Percentiles rank a stretch among this genome's conserved stretches.
phyloP scores from a whole-genome alignment of 1,140 invertebrate genomes.

The Drosophila sproati region DNA sequence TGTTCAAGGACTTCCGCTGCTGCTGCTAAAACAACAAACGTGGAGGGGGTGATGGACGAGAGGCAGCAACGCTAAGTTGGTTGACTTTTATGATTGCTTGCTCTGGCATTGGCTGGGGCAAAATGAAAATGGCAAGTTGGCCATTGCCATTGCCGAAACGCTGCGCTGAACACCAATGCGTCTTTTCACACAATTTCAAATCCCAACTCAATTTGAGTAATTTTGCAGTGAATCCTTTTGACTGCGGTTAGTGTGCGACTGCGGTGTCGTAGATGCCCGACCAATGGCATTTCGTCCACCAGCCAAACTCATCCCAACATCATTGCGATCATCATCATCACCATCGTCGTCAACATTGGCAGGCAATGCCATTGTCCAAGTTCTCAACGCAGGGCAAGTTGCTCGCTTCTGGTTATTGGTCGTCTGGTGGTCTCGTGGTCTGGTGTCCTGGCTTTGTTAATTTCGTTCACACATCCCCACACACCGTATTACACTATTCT shows the following conservation, averaged over 20 bases:
- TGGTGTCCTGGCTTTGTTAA: slow-evolving; percentile 69
- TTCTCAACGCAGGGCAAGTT: slow-evolving; percentile 61
- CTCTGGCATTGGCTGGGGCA: slow-evolving; percentile 35
- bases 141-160: background rate
- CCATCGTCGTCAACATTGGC: slow-evolving; percentile 1
- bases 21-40: slow-evolving; percentile 38
- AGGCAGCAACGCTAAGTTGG: slow-evolving; percentile 39
- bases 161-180: slow-evolving; percentile 50
- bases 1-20: slow-evolving; percentile 41
- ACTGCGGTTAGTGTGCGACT: slow-evolving; percentile 48
- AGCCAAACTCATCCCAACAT: slow-evolving; percentile 9
- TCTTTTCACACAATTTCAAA: slow-evolving; percentile 81
- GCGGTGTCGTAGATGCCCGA: background rate
- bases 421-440: slow-evolving; percentile 62
- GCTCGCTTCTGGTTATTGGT: slow-evolving; percentile 78
- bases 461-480: slow-evolving; percentile 60
- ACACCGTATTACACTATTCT: slow-evolving; percentile 37
- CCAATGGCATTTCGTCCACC: slow-evolving; percentile 12
- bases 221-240: slow-evolving; percentile 79
- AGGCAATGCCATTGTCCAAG: slow-evolving; percentile 62
- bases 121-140: slow-evolving; percentile 54
- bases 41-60: slow-evolving; percentile 12
- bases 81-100: slow-evolving; percentile 81
- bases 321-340: background rate
- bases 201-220: slow-evolving; percentile 83